Conservation (phyloP, 1,140 invertebrate genomes). For the Lepidurus apus region DNA sequence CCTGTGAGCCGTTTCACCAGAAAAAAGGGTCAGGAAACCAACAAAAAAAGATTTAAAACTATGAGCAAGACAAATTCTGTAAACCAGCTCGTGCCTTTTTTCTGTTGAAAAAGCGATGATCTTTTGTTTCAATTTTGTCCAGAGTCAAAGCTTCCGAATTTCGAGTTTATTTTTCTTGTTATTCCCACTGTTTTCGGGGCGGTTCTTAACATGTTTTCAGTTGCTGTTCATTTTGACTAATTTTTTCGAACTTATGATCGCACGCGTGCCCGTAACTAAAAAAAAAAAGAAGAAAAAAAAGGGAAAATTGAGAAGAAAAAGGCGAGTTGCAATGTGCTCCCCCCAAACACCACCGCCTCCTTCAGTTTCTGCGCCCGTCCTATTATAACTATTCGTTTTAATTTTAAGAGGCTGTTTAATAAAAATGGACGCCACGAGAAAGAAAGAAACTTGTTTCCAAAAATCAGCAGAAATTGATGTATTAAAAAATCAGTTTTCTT, state of each 20-base stretch:
- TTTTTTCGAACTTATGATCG: neutral
- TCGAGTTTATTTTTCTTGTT: neutral
- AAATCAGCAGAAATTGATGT: neutral
- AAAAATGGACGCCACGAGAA: neutral
- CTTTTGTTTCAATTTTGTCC: neutral
- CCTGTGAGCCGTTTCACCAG: neutral
- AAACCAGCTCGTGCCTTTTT: conserved; percentile 1
- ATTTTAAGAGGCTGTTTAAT: conserved; percentile 11
- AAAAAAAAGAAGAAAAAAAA: neutral
- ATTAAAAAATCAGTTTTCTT: neutral
- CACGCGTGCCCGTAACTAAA: neutral
- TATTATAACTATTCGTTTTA: conserved; percentile 18
- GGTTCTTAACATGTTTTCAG: conserved; percentile 15
- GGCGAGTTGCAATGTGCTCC: neutral
- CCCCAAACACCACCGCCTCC: neutral
- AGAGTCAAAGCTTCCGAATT: neutral
- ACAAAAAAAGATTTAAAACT: neutral
- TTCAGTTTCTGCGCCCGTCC: neutral
- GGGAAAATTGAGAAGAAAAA: neutral
- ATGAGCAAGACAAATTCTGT: neutral
- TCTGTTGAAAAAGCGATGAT: neutral
- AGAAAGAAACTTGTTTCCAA: neutral
- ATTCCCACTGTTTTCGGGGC: neutral
- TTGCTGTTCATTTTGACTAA: neutral
- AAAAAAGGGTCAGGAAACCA: neutral